Conservation (phyloP, 2,888 invertebrate genomes). For the Hyposoter didymator region DNA sequence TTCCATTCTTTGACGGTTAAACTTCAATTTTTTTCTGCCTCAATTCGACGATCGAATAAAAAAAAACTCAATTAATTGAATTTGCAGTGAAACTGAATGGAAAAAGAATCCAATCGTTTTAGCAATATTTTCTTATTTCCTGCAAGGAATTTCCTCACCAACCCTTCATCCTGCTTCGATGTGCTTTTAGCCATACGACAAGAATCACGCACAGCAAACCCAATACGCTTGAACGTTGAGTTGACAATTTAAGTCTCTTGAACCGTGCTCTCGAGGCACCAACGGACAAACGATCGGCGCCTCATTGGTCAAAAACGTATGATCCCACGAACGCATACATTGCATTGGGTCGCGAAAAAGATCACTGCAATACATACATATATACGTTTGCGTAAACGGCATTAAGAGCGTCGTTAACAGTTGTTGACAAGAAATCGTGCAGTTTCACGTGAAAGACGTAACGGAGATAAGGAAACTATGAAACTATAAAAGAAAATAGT, state of each 20-base stretch:
- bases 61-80: neutral
- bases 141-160: neutral
- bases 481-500: slow-evolving; percentile 11
- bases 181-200: neutral
- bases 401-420: slow-evolving; percentile 39
- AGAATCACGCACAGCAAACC: neutral
- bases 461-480: slow-evolving; percentile 33
- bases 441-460: slow-evolving; percentile 17
- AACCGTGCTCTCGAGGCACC: slow-evolving; percentile 51
- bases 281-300: slow-evolving; percentile 57
- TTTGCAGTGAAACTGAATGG: neutral
- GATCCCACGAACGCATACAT: slow-evolving; percentile 32
- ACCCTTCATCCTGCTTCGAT: slow-evolving; percentile 1
- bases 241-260: slow-evolving; percentile 54
- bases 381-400: slow-evolving; percentile 1
- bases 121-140: neutral
- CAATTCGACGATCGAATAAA: neutral
- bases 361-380: slow-evolving; percentile 16
- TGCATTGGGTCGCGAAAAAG: slow-evolving; percentile 25
- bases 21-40: no score
- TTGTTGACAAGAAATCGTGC: slow-evolving; percentile 45
- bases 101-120: neutral
- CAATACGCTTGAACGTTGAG: slow-evolving; percentile 24
- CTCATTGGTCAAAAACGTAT: slow-evolving; percentile 46
- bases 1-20: no score